Conservation (phyloP, 2,113 vertebrate genomes). For the Neopipo cinnamomea region DNA sequence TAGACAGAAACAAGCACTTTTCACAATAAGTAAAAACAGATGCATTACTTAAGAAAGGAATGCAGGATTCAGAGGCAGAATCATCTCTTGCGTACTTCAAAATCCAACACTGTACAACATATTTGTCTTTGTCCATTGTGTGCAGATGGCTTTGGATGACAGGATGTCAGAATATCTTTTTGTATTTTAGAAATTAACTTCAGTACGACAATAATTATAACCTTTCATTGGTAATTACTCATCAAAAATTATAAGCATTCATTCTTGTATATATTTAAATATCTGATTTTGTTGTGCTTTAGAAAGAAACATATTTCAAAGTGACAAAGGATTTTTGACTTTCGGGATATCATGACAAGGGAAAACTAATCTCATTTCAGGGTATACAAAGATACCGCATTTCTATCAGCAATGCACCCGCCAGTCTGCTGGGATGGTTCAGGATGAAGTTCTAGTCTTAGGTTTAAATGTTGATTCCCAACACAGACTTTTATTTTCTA, state of each 20-base stretch:
- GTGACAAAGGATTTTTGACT: background rate
- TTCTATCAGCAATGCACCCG: background rate
- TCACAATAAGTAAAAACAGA: slow-evolving; percentile 63
- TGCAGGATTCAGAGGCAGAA: slow-evolving; percentile 14
- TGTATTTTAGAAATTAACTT: background rate
- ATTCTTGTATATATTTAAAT: background rate
- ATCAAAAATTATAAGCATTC: background rate
- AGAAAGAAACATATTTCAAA: background rate
- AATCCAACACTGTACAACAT: background rate
- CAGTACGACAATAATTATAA: background rate
- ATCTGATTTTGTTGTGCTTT: background rate
- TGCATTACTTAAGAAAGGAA: slow-evolving; percentile 58
- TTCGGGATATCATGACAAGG: background rate
- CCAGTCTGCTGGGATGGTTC: background rate
- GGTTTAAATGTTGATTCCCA: background rate
- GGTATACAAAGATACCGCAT: background rate
- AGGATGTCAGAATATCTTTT: background rate
- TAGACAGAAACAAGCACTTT: slow-evolving; percentile 47
- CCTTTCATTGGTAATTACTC: background rate
- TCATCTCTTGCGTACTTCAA: background rate
- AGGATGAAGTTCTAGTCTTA: background rate
- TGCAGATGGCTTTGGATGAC: background rate
- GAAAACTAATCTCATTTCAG: background rate
- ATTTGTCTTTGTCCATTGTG: background rate
- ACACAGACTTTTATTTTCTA: background rate